Conservation (phyloP, 2,888 invertebrate genomes). For the Ormyrus pomaceus region DNA sequence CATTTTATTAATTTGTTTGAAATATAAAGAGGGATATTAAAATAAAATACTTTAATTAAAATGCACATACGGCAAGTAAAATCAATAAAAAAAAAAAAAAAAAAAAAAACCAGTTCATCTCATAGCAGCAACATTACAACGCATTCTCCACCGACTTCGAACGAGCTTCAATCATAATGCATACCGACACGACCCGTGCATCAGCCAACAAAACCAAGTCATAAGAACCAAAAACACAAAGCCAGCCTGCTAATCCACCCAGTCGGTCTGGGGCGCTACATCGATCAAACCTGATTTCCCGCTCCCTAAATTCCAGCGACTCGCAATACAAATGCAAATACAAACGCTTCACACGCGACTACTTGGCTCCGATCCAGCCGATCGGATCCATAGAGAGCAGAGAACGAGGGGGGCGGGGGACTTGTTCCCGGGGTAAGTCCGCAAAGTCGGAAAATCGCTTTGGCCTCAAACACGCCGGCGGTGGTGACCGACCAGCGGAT, state of each 20-base stretch:
- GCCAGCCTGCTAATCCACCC: slow-evolving; percentile 7
- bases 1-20: too few relatives aligned
- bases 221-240: not conserved
- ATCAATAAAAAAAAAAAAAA: too few relatives aligned
- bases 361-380: slow-evolving; percentile 38
- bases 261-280: not conserved
- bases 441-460: slow-evolving; percentile 35
- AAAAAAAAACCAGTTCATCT: too few relatives aligned
- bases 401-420: slow-evolving; percentile 13
- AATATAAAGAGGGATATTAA: too few relatives aligned
- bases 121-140: too few relatives aligned
- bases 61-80: too few relatives aligned
- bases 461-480: slow-evolving; percentile 25
- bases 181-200: too few relatives aligned
- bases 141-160: too few relatives aligned
- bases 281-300: slow-evolving; percentile 30
- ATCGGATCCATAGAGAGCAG: not conserved
- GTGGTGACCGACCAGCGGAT: not conserved
- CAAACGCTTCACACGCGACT: slow-evolving; percentile 13
- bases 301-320: not conserved
- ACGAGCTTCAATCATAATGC: too few relatives aligned
- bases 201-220: not conserved
- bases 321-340: slow-evolving; percentile 42
- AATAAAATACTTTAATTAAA: too few relatives aligned
- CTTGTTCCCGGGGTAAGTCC: slow-evolving; percentile 15